Base-by-base conservation (phyloP, 53 echinoderm and acorn worm genomes). In the Temnopleurus reevesii region DNA sequence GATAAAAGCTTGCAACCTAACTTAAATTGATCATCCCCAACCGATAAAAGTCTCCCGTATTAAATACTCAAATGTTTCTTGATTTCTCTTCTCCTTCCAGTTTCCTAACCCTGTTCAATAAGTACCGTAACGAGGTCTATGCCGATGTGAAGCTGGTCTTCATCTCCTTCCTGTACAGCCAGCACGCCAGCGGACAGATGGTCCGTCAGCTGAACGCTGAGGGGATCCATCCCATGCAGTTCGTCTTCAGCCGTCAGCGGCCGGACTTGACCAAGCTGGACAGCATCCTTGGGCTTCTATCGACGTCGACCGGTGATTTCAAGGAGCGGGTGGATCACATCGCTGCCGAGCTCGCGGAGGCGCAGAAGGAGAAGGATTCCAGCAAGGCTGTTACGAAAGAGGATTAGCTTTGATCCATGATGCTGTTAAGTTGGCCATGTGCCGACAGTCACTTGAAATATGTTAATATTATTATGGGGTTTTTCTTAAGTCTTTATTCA, bases 221-320 rank as follows among this genome's bases (percentile, higher is more conserved):
- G 4, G 91, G 90, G 46, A 66, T 91, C 28, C 49, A 87, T 6
- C 90, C 93, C 15, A 83, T 97, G 77, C 93, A 95, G 88, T 97
- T 97, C 77, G 91, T 54, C 30, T 90, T 97, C 63, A 91, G 84
- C 71, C 46, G 84, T 17, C 6, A 56, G 28, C 84, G 95, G 60
- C 97, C 97, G 17, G 97, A 97, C 65, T 89, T 97, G 54, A 91
- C 91, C 82, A 97, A 97, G 85, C 84, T 97, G 83, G 95, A 93
- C 77, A 93, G 89, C 33, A 71, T 97, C 77, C 90, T 97, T 34
- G 97, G 93, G 19, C 47, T 92, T 25, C 84, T 97, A 58, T 87
- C 95, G 19, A 88, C 81, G 12, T 93, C 92, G 13, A 65, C 92
- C 4, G 89, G 47, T 19, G 93, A 92, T 8, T 97, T 97, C 77